phyloP scores from a whole-genome alignment of 2,113 vertebrate species.

The Bagarius yarrelli region DNA sequence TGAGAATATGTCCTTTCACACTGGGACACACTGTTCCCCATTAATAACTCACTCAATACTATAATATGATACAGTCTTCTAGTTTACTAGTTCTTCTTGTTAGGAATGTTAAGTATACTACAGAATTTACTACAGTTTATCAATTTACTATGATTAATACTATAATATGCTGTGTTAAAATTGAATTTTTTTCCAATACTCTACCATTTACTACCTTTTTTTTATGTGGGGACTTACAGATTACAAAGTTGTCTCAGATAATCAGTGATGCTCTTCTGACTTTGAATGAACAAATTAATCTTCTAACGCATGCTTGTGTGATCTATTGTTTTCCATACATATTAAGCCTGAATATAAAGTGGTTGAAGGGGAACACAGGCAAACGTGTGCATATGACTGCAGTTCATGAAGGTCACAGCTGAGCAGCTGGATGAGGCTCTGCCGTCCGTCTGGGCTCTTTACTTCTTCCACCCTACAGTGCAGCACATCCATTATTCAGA shows the following conservation, averaged over 20 bases:
- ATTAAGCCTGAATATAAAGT: constrained; percentile 22
- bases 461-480: background rate
- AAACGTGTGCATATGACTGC: constrained; percentile 9
- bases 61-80: no score
- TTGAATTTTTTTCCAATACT: no score
- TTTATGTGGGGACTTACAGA: background rate
- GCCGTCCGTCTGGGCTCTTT: constrained; percentile 12
- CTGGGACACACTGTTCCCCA: no score
- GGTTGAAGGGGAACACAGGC: constrained; percentile 13
- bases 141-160: no score
- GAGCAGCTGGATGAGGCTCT: constrained; percentile 24
- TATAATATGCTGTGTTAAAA: no score
- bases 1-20: no score
- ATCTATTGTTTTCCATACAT: background rate
- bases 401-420: constrained; percentile 44
- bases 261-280: no score
- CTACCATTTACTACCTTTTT: no score
- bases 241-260: background rate
- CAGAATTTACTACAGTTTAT: no score
- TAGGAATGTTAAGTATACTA: no score
- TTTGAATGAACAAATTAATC: background rate
- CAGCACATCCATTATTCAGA: constrained; percentile 47
- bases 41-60: no score
- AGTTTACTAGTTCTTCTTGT: no score
- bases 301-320: background rate